Conservation (phyloP, 1,140 invertebrate genomes). For the Melipona quadrifasciata region DNA sequence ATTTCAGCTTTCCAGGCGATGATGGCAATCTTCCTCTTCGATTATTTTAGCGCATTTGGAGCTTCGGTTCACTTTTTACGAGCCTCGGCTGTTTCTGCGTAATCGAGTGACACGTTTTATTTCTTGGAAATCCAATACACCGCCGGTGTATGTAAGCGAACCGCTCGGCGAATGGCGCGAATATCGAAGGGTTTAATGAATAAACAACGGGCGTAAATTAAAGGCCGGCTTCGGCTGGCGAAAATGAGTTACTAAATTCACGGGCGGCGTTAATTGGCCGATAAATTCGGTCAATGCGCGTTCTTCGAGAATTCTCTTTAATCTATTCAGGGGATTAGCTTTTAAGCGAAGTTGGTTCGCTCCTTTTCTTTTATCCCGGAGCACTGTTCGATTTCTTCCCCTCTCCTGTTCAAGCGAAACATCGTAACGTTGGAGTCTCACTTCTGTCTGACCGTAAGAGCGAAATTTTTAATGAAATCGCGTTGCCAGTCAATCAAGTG, state of each 20-base stretch:
- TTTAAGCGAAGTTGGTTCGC: not conserved
- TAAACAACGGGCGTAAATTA: not conserved
- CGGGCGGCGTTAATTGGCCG: not conserved
- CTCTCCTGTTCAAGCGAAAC: not conserved
- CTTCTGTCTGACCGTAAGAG: not conserved
- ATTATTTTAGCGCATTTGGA: no score
- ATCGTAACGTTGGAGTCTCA: not conserved
- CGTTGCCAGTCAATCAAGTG: not conserved
- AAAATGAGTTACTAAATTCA: slow-evolving; percentile 22
- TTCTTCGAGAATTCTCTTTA: slow-evolving; percentile 1
- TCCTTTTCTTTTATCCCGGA: not conserved
- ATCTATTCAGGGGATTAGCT: not conserved
- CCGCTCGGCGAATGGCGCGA: no score
- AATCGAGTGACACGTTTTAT: not conserved
- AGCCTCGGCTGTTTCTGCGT: not conserved
- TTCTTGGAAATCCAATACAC: not conserved
- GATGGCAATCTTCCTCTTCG: no score
- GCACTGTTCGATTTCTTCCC: not conserved
- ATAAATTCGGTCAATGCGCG: not conserved
- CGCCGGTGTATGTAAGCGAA: no score
- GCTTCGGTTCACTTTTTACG: no score
- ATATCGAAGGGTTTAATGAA: slow-evolving; percentile 1
- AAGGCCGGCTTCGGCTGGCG: not conserved
- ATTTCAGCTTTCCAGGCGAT: not conserved
- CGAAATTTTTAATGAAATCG: not conserved